Evolutionary conservation across 2,888 invertebrate species (phyloP).

Genomic region (Napeogenes inachia): DNA sequence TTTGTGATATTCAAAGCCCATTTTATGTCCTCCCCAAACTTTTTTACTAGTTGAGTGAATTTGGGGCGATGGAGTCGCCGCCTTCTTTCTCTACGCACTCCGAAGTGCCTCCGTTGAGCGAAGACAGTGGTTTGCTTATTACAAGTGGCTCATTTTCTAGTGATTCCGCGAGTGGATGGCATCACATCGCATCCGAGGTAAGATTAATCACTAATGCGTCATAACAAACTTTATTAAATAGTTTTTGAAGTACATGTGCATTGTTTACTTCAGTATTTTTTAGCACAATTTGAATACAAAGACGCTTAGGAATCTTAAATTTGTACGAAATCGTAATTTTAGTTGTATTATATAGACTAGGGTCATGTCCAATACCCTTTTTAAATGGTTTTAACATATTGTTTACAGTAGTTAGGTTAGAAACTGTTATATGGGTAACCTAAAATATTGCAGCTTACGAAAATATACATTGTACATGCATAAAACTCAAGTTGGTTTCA

Average conservation of each 20-base stretch:
- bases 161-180: slow-evolving; percentile 82
- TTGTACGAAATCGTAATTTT: slow-evolving; percentile 12
- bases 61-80: slow-evolving; percentile 84
- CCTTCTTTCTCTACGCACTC: slow-evolving; percentile 86
- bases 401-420: slow-evolving; percentile 7
- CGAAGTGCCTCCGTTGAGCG: slow-evolving; percentile 84
- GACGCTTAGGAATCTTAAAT: slow-evolving; percentile 10
- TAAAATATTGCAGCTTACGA: not conserved
- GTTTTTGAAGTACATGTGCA: slow-evolving; percentile 11
- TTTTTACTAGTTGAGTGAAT: slow-evolving; percentile 38
- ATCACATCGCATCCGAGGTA: slow-evolving; percentile 83
- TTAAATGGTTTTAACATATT: not conserved
- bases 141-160: slow-evolving; percentile 86
- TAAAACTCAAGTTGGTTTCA: not conserved
- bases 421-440: slow-evolving; percentile 7
- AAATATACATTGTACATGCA: not conserved
- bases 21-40: slow-evolving; percentile 45
- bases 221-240: slow-evolving; percentile 12
- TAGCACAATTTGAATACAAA: slow-evolving; percentile 21
- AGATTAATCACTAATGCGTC: slow-evolving; percentile 32
- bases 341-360: not conserved
- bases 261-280: slow-evolving; percentile 20
- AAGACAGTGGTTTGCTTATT: slow-evolving; percentile 85
- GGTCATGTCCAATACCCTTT: not conserved
- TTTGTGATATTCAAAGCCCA: slow-evolving; percentile 37